Evolutionary conservation across 1,140 invertebrate genomes (phyloP), one percentile per base, ranked within the genome.

Genomic region (Dendroctonus ponderosae): DNA sequence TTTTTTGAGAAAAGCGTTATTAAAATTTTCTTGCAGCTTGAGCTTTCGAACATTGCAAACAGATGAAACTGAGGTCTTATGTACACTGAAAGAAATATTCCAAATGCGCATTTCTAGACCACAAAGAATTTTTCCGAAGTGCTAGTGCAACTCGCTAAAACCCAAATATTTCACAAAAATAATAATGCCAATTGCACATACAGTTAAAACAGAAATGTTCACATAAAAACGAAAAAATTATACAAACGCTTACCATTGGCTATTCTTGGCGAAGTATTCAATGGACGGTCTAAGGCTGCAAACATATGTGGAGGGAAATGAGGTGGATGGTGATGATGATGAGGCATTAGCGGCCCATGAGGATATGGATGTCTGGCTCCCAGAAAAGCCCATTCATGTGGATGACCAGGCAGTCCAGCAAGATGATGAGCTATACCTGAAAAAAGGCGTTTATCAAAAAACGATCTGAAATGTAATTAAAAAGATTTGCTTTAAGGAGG

Each of bases 381-480:
- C 7, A 83, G 78, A 60, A 85, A 76, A 3, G 85, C 82, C 86
- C 86, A 88, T 54, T 88, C 86, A 4, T 83, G 81, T 41, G 76
- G 76, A 12, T 77, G 79, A 62, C 80, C 80, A 62, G 81, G 74
- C 61, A 88, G 77, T 3, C 85, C 86, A 6, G 86, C 85, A 58
- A 88, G 64, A 72, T 88, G 86, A 71, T 87, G 85, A 0, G 86
- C 85, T 71, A 88, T 86, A 64, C 86, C 86, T 87, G 77, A 7
- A 82, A 81, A 71, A 60, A 67, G 66, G 12, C 8, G 4, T 46
- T 46, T 62, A 57, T 41, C 43, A 9, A 63, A 15, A 41, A 1
- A 14, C 11, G 3, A 11, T 46, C 43, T 46, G 43, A 46, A 46
- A 62, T 6, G 14, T 44, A n/a, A 11, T 40, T 39, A 42, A 40